These are phyloP conservation scores for Cyclargus thomasi DNA, from an alignment of 1,140 invertebrate species.

Conservation along the genomic window DNA sequence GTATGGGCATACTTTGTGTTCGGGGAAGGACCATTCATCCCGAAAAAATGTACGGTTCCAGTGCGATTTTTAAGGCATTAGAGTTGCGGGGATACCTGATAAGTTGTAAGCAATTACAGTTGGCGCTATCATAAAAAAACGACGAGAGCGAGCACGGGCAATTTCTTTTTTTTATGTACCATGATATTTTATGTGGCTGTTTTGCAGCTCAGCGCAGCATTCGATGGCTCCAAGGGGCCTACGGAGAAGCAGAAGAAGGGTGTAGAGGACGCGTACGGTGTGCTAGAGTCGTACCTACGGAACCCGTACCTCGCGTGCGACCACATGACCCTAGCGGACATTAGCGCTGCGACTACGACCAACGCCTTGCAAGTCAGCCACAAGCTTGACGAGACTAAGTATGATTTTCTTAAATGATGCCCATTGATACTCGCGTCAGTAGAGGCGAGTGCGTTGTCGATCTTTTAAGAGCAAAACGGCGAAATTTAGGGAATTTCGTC, in stretches of 20 bases:
- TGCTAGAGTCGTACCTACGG: slow-evolving; percentile 37
- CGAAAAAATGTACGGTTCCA: too few species aligned
- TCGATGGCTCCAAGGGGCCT: slow-evolving; percentile 23
- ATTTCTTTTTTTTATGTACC: too few species aligned
- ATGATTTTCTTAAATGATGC: not conserved
- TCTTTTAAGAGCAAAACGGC: too few species aligned
- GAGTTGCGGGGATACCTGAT: too few species aligned
- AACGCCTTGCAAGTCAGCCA: slow-evolving; percentile 29
- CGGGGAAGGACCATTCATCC: too few species aligned
- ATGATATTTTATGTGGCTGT: not conserved
- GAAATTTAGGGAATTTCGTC: too few species aligned
- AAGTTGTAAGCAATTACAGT: too few species aligned
- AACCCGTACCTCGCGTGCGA: slow-evolving; percentile 30
- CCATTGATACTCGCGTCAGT: not conserved
- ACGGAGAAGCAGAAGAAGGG: slow-evolving; percentile 23
- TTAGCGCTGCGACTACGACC: slow-evolving; percentile 33
- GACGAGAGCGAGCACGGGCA: too few species aligned
- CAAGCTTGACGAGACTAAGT: slow-evolving; percentile 34
- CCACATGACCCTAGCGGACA: slow-evolving; percentile 41
- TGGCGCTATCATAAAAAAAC: too few species aligned
- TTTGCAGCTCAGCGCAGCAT: slow-evolving; percentile 32
- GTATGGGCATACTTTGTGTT: too few species aligned
- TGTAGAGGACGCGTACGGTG: slow-evolving; percentile 34
- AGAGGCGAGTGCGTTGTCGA: too few species aligned
- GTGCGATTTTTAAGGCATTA: too few species aligned